Conservation (phyloP, 2,888 invertebrate genomes). For the Hybos culiciformis region DNA sequence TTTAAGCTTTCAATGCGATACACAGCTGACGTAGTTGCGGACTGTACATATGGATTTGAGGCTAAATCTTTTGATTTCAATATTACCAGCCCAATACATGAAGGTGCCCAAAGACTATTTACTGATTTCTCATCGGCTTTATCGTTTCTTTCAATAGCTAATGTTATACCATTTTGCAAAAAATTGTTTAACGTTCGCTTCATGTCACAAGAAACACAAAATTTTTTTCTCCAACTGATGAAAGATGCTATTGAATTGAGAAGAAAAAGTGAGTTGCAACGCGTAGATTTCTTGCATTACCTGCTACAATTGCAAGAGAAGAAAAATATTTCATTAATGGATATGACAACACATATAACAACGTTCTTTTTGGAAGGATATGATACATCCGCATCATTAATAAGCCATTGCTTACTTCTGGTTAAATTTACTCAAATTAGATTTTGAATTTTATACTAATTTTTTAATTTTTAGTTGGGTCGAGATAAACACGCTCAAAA, state of each 20-base stretch:
- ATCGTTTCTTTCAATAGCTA: constrained; percentile 12
- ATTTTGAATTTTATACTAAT: background rate
- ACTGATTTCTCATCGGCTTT: constrained; percentile 13
- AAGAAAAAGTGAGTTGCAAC: constrained; percentile 9
- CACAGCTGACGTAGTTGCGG: constrained; percentile 23
- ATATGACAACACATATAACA: constrained; percentile 20
- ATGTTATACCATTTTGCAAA: constrained; percentile 16
- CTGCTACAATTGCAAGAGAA: constrained; percentile 15
- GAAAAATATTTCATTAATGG: constrained; percentile 18
- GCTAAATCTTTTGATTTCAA: constrained; percentile 19
- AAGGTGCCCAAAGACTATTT: constrained; percentile 14
- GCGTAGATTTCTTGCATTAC: constrained; percentile 18
- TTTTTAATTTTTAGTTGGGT: constrained; percentile 15
- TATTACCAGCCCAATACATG: constrained; percentile 8
- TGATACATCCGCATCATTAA: constrained; percentile 22
- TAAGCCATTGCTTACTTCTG: constrained; percentile 19
- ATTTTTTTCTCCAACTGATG: constrained; percentile 15
- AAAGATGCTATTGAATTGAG: constrained; percentile 14
- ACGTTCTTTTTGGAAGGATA: constrained; percentile 24
- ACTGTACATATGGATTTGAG: constrained; percentile 28
- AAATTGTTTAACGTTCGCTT: constrained; percentile 12
- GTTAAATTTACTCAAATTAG: constrained; percentile 11
- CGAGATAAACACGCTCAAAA: constrained; percentile 19
- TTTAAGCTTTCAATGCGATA: constrained; percentile 23
- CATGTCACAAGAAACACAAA: constrained; percentile 9